Conservation (phyloP, 2,797 vertebrate species). For the Dicrostonyx torquatus region DNA sequence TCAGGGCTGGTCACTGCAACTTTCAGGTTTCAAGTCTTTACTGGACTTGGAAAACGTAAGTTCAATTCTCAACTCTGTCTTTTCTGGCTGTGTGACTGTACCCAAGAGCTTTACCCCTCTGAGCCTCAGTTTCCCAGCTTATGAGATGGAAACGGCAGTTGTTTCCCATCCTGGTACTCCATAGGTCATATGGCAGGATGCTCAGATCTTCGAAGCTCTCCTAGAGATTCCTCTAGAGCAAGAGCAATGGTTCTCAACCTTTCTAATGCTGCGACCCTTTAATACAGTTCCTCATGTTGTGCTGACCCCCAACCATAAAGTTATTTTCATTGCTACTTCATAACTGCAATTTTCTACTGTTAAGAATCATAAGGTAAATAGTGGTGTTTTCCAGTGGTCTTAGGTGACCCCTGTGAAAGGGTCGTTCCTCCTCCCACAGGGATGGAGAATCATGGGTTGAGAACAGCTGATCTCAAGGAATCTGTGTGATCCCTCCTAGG, state of each 20-base stretch:
- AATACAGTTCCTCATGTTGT: neutral
- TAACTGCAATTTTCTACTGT: neutral
- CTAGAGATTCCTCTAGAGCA: neutral
- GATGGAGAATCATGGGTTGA: neutral
- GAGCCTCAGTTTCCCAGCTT: conserved; percentile 40
- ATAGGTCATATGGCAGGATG: neutral
- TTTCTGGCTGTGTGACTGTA: neutral
- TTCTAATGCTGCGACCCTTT: neutral
- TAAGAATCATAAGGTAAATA: neutral
- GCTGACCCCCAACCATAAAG: neutral
- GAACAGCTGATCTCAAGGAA: neutral
- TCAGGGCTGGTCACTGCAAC: neutral
- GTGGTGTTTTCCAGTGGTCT: neutral
- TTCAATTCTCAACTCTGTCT: neutral
- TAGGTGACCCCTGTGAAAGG: neutral
- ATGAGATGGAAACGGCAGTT: neutral
- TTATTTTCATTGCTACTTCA: neutral
- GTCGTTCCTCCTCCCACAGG: neutral
- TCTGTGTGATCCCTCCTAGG: neutral
- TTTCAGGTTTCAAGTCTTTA: neutral
- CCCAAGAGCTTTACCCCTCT: neutral
- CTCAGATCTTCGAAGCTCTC: neutral
- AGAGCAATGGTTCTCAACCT: neutral
- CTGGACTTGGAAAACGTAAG: neutral
- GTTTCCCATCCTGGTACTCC: neutral